phyloP scores from a whole-genome alignment of 2,888 invertebrate species.

The Torymus aiolomorphi region DNA sequence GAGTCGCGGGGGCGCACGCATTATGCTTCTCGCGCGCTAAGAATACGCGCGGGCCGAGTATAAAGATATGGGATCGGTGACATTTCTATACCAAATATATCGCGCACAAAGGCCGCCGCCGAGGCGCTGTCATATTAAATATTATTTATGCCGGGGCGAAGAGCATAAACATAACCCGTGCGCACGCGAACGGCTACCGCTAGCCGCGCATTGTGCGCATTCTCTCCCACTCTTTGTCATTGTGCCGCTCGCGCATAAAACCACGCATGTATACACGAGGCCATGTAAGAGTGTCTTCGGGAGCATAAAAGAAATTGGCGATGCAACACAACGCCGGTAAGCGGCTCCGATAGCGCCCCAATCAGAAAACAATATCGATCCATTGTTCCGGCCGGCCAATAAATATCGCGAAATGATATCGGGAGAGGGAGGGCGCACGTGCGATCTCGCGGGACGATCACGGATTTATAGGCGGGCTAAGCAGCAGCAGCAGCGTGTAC shows the following conservation, averaged over 20 bases:
- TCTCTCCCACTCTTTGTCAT: conserved; percentile 16
- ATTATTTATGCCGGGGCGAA: conserved; percentile 71
- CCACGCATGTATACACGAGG: not conserved
- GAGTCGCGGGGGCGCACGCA: not conserved
- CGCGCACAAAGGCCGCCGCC: conserved; percentile 71
- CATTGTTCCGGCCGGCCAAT: conserved; percentile 73
- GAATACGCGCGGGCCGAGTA: conserved; percentile 32
- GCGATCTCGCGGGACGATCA: conserved; percentile 44
- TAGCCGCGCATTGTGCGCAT: conserved; percentile 43
- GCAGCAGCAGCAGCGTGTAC: too few species aligned
- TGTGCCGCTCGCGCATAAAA: conserved; percentile 21
- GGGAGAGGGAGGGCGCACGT: conserved; percentile 28
- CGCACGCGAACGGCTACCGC: conserved; percentile 44
- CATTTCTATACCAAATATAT: conserved; percentile 75
- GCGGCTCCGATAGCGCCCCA: conserved; percentile 62
- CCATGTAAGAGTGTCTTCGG: conserved; percentile 4
- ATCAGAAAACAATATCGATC: conserved; percentile 76
- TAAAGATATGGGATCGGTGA: conserved; percentile 73
- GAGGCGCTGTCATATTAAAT: conserved; percentile 74
- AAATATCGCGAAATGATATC: conserved; percentile 72
- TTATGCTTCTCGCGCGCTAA: conserved; percentile 16
- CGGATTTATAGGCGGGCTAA: conserved; percentile 13
- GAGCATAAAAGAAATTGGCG: not conserved
- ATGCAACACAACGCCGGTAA: conserved; percentile 41
- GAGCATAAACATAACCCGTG: conserved; percentile 55